phyloP scores from a whole-genome alignment of 2,113 vertebrate species.

The Cichladusa arquata region DNA sequence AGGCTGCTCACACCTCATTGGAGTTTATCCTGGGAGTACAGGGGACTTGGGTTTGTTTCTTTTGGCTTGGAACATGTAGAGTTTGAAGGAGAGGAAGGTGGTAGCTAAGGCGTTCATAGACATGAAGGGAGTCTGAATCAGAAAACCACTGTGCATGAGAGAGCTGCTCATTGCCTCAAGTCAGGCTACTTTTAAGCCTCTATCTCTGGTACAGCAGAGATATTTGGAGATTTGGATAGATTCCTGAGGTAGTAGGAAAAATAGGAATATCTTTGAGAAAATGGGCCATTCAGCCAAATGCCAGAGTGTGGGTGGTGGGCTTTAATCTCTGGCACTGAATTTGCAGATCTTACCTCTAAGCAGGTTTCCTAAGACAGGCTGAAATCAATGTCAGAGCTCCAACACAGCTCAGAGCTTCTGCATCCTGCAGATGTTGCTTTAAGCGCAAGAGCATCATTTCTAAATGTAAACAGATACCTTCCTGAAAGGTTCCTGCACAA shows the following conservation, averaged over 20 bases:
- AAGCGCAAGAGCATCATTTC: not conserved
- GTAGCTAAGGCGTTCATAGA: not conserved
- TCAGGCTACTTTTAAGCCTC: not conserved
- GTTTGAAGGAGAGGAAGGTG: not conserved
- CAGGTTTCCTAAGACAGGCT: not conserved
- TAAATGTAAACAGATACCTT: slow-evolving; percentile 1
- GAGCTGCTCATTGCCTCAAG: not conserved
- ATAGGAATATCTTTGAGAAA: not conserved
- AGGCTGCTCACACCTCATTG: not conserved
- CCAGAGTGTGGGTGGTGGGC: not conserved
- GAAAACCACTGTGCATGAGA: not conserved
- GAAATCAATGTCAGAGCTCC: not conserved
- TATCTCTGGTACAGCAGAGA: not conserved
- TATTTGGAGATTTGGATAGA: not conserved
- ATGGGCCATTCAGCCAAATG: not conserved
- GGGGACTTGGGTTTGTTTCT: not conserved
- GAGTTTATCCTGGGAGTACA: not conserved
- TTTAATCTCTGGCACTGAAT: not conserved
- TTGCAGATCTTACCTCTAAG: not conserved
- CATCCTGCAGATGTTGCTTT: not conserved
- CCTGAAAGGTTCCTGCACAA: not conserved
- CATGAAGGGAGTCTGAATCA: not conserved
- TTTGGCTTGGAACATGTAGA: not conserved
- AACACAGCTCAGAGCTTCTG: not conserved
- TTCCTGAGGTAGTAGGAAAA: not conserved